Evolutionary conservation across 1,140 invertebrate species (phyloP), one percentile per base, ranked within the genome.

Genomic region (Drosophila murphyi): DNA sequence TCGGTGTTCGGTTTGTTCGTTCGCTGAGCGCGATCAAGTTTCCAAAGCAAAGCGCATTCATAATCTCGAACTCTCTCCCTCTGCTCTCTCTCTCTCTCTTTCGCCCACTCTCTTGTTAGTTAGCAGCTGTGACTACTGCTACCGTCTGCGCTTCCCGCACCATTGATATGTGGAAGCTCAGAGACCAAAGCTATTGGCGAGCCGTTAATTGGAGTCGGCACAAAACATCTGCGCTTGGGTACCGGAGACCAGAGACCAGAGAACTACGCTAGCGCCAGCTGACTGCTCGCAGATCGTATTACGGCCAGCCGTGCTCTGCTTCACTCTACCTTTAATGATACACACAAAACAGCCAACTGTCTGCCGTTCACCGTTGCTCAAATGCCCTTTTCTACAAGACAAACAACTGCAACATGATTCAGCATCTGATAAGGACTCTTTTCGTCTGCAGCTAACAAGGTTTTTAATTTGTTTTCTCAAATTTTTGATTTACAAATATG

Each of bases 171-270:
- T n/a, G 59, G 59, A 68, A 75, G 76, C 76, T 78, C 56, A 51
- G 70, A n/a, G 70, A n/a, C 57, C 56, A 4, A 72, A 73, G 64
- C 71, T 63, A 52, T 60, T 57, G 60, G 55, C 62, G 45, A 82
- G 65, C 80, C 69, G 83, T 82, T 87, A 87, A 87, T 87, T 87
- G 72, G 79, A 82, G 76, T 70, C 79, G 75, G 71, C 68, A 68
- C 57, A 80, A 83, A 88, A 89, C 83, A 88, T 80, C 83, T 89
- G 85, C 72, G 70, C 65, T 61, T 71, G 67, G 51, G 28, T 37
- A 55, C 29, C 57, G 54, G 39, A 70, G 57, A 43, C 39, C 10
- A 10, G 39, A 43, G 39, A 70, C 37, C 48, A 20, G 50, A 51
- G 57, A 32, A 35, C 72, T 37, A 12, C 72, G 65, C 83, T 72